A percentile compares a stretch with the other conserved stretches of the same genome.
Evolutionary conservation across 2,113 vertebrate species (phyloP).

Genomic region (Ploceus nigricollis): DNA sequence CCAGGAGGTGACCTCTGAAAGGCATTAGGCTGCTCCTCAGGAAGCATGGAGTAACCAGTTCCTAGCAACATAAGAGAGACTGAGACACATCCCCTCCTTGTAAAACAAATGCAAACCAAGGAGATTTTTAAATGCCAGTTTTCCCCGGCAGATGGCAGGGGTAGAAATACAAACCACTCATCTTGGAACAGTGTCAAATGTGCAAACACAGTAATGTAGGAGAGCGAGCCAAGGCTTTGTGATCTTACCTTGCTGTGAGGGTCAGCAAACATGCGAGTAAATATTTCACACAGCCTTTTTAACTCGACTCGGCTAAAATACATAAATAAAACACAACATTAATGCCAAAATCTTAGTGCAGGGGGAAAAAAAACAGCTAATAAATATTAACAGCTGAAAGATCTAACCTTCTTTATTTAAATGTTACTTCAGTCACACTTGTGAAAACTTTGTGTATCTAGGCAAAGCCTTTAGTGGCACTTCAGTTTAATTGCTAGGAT

Average conservation of each 20-base stretch:
- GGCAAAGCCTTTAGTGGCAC: background rate
- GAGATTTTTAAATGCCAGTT: background rate
- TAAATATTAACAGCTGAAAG: background rate
- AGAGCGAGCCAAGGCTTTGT: background rate
- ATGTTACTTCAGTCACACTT: background rate
- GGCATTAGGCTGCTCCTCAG: background rate
- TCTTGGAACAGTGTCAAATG: background rate
- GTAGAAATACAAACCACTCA: background rate
- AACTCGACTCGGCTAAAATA: slow-evolving; percentile 90
- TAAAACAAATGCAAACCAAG: background rate
- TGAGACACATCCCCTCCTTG: background rate
- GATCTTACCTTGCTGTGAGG: slow-evolving; percentile 94
- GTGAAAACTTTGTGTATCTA: background rate
- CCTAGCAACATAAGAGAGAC: background rate
- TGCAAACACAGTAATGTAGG: background rate
- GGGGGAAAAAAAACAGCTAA: background rate
- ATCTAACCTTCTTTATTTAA: background rate
- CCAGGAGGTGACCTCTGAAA: background rate
- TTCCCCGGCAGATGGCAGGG: slow-evolving; percentile 1
- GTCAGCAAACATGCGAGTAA: slow-evolving; percentile 99
- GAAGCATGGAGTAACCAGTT: background rate
- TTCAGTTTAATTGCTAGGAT: background rate
- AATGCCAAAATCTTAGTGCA: background rate
- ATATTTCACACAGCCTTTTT: slow-evolving; percentile 98
- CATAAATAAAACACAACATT: background rate